These are phyloP conservation scores for Saccopteryx bilineata DNA, from an alignment of 2,113 vertebrate species.

Conservation along the genomic window DNA sequence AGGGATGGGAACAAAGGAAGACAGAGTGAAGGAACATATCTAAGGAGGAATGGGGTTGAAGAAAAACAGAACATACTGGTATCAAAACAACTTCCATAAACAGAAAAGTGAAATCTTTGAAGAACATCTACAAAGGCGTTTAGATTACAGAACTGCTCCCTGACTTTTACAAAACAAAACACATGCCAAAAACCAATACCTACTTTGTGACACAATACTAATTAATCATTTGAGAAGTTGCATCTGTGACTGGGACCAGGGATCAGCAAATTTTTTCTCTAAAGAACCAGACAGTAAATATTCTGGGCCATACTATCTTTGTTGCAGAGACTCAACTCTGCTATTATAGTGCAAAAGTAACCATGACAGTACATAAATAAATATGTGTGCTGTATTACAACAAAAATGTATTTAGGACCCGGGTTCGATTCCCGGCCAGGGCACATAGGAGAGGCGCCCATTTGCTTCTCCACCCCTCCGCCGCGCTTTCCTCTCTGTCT, in stretches of 20 bases:
- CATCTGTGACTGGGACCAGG: neutral
- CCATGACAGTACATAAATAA: neutral
- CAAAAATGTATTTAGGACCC: conserved; percentile 1
- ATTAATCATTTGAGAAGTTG: neutral
- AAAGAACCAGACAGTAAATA: conserved; percentile 21
- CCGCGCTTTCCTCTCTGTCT: too few species aligned
- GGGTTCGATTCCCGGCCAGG: too few species aligned
- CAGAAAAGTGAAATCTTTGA: conserved; percentile 29
- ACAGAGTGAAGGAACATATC: neutral
- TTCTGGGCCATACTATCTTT: neutral
- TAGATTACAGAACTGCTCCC: conserved; percentile 18
- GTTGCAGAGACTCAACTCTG: conserved; percentile 2
- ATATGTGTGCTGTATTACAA: neutral
- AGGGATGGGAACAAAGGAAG: neutral
- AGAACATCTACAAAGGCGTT: conserved; percentile 20
- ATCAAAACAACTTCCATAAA: neutral
- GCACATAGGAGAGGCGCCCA: too few species aligned
- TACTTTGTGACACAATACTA: neutral
- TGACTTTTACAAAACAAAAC: conserved; percentile 56
- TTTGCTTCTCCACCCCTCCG: too few species aligned
- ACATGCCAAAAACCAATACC: conserved; percentile 32
- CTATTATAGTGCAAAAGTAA: neutral
- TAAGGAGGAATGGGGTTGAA: neutral
- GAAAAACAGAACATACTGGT: neutral
- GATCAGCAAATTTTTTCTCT: neutral